phyloP scores from a whole-genome alignment of 2,113 vertebrate species.

The Hemibates koningsi region DNA sequence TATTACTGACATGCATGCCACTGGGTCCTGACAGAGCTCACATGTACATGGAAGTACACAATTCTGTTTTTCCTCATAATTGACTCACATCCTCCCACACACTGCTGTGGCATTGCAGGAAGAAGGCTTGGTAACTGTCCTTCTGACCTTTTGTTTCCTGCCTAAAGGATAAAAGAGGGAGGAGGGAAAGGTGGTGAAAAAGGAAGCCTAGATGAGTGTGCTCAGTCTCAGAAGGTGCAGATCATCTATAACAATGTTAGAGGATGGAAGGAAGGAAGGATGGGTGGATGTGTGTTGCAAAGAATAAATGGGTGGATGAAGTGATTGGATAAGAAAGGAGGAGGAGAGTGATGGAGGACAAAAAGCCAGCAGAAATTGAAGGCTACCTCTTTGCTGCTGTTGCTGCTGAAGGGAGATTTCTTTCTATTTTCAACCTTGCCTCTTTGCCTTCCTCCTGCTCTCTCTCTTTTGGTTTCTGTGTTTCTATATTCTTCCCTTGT shows the following conservation, averaged over 20 bases:
- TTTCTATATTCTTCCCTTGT: not conserved
- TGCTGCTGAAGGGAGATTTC: slow-evolving; percentile 29
- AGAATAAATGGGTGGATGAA: slow-evolving; percentile 1
- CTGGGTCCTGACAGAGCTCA: not conserved
- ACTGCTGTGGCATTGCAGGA: slow-evolving; percentile 50
- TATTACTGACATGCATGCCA: not conserved
- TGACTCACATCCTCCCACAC: slow-evolving; percentile 10
- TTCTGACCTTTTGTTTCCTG: slow-evolving; percentile 50
- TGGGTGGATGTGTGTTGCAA: not conserved
- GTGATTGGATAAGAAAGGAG: not conserved
- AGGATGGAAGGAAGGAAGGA: slow-evolving; percentile 29
- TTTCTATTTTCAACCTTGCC: slow-evolving; percentile 31
- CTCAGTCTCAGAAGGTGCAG: not conserved
- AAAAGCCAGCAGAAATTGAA: not conserved
- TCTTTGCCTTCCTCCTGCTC: not conserved
- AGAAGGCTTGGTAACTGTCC: slow-evolving; percentile 44
- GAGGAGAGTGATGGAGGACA: not conserved
- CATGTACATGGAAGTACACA: not conserved
- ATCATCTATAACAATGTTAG: slow-evolving; percentile 11
- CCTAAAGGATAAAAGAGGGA: not conserved
- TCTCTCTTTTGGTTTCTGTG: not conserved
- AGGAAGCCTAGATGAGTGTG: slow-evolving; percentile 2
- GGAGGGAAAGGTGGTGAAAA: not conserved
- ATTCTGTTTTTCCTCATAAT: not conserved
- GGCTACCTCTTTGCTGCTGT: not conserved